Conservation (phyloP, 2,113 vertebrate species). For the Neodontobutis hainanensis region DNA sequence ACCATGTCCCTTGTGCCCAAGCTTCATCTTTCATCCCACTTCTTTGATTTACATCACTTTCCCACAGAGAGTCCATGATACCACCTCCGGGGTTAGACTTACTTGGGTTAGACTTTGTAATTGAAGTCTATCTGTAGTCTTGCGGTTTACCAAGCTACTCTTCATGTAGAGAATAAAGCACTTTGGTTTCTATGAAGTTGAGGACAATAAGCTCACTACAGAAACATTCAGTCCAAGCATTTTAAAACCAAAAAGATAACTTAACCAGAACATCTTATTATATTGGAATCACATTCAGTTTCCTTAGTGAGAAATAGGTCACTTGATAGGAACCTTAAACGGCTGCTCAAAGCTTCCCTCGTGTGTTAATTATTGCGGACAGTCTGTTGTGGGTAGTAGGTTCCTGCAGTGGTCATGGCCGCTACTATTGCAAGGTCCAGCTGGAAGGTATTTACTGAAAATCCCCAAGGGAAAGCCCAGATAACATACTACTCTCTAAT, state of each 20-base stretch:
- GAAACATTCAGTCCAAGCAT: background rate
- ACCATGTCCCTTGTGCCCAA: constrained; percentile 38
- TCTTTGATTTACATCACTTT: constrained; percentile 62
- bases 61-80: constrained; percentile 30
- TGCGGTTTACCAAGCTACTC: background rate
- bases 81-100: constrained; percentile 45
- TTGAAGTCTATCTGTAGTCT: constrained; percentile 4
- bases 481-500: constrained; percentile 64
- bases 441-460: constrained; percentile 68
- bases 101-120: constrained; percentile 17
- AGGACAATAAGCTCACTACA: background rate
- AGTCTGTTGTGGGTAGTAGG: constrained; percentile 59
- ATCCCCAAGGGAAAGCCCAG: constrained; percentile 59
- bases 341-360: constrained; percentile 45
- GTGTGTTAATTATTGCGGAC: constrained; percentile 70
- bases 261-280: too few relatives aligned
- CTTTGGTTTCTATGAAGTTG: background rate
- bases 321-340: constrained; percentile 35
- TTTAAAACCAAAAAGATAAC: background rate
- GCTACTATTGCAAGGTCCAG: constrained; percentile 58
- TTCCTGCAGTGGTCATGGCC: constrained; percentile 47
- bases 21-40: constrained; percentile 56
- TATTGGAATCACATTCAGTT: constrained; percentile 12
- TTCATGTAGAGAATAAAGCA: constrained; percentile 6
- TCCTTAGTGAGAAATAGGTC: constrained; percentile 19